Evolutionary conservation across 2,888 invertebrate species (phyloP).

Genomic region (Cheilosia soror): DNA sequence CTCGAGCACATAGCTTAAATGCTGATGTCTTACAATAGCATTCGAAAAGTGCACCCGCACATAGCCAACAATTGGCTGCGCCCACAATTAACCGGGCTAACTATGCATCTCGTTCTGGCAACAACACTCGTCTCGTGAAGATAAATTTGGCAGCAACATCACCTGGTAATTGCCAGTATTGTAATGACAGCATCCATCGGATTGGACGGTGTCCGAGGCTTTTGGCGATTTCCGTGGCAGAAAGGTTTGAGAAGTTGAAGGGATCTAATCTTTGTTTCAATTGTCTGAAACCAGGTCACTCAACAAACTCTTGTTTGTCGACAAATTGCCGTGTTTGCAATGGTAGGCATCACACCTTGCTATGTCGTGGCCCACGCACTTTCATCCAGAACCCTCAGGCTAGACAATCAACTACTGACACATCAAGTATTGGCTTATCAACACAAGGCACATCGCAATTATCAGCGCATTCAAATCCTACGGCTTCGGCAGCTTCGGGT

Average conservation of each 20-base stretch:
- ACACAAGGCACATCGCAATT: not conserved
- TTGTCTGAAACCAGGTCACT: conserved; percentile 39
- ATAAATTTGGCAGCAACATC: conserved; percentile 35
- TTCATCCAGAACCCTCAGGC: not conserved
- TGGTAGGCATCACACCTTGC: conserved; percentile 26
- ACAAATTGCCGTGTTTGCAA: conserved; percentile 23
- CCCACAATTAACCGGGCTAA: conserved; percentile 15
- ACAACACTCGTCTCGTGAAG: too few species aligned
- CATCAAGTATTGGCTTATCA: not conserved
- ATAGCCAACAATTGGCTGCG: conserved; percentile 17
- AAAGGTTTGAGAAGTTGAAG: too few species aligned
- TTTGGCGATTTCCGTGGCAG: conserved; percentile 32
- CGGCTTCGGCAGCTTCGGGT: not conserved
- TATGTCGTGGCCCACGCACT: conserved; percentile 5
- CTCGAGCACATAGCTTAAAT: conserved; percentile 16
- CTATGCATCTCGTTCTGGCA: not conserved
- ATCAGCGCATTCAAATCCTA: not conserved
- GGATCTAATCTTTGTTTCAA: conserved; percentile 46
- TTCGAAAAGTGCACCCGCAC: not conserved
- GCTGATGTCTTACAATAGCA: too few species aligned
- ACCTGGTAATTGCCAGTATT: conserved; percentile 12
- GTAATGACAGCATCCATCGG: not conserved
- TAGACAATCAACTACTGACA: not conserved
- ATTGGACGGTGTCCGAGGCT: conserved; percentile 35
- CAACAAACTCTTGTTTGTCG: conserved; percentile 10